Percentiles rank a stretch among this genome's conserved stretches.
Evolutionary conservation across 2,113 vertebrate genomes (phyloP).

Genomic region (Oophaga pumilio): DNA sequence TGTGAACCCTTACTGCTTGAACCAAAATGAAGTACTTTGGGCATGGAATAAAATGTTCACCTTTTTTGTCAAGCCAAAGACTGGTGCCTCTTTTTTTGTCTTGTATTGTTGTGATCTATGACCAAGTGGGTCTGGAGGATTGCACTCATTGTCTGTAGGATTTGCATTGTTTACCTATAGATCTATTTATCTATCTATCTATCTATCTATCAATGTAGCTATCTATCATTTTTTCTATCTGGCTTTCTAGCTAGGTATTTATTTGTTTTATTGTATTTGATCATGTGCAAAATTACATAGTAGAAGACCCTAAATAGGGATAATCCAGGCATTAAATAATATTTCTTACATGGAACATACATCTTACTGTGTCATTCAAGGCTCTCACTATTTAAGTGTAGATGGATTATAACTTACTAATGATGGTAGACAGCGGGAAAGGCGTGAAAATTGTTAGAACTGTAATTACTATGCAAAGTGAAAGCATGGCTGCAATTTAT

Average conservation of each 20-base stretch:
- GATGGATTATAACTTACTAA: not conserved
- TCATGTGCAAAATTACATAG: not conserved
- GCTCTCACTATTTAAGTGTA: slow-evolving; percentile 2
- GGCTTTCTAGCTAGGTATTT: not conserved
- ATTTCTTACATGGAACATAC: not conserved
- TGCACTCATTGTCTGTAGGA: too few species aligned
- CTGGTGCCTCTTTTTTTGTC: too few species aligned
- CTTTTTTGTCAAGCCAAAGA: too few species aligned
- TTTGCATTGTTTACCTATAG: too few species aligned
- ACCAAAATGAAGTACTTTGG: too few species aligned
- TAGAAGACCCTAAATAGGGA: not conserved
- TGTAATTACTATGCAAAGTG: slow-evolving; percentile 37
- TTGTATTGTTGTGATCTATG: too few species aligned
- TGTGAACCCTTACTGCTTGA: too few species aligned
- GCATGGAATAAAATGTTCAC: too few species aligned
- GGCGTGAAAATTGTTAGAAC: slow-evolving; percentile 29
- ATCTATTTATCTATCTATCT: not conserved
- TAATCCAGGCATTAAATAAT: slow-evolving; percentile 5
- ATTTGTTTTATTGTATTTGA: not conserved
- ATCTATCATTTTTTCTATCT: not conserved
- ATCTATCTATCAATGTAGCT: not conserved
- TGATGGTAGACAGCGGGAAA: slow-evolving; percentile 27
- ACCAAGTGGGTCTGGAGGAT: too few species aligned
- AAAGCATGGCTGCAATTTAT: not conserved
- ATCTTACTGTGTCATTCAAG: slow-evolving; percentile 3